Evolutionary conservation across 2,888 invertebrate species (phyloP).

Genomic region (Eulithis testata): DNA sequence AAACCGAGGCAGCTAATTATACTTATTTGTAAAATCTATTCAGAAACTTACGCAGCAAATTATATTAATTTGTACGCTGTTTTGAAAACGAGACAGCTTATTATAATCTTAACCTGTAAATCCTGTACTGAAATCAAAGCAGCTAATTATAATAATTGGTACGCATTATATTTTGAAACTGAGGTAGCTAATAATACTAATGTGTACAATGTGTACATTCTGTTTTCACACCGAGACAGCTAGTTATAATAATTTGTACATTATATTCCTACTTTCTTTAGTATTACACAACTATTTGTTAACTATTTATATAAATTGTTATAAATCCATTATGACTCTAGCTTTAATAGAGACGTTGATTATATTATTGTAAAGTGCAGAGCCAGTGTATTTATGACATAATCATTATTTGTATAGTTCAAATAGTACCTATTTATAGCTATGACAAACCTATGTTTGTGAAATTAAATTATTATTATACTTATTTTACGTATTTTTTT

Average conservation of each 20-base stretch:
- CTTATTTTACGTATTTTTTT: conserved; percentile 32
- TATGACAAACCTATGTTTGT: conserved; percentile 76
- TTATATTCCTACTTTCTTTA: conserved; percentile 77
- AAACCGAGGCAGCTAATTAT: conserved; percentile 15
- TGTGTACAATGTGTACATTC: not conserved
- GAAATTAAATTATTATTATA: conserved; percentile 80
- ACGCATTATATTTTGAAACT: not conserved
- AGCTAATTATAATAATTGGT: not conserved
- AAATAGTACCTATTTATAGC: conserved; percentile 80
- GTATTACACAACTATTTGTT: conserved; percentile 79
- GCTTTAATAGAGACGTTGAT: conserved; percentile 81
- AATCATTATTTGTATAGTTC: conserved; percentile 84
- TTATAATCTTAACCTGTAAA: not conserved
- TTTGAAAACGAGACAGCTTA: not conserved
- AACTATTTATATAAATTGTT: conserved; percentile 82
- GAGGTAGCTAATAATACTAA: conserved; percentile 1
- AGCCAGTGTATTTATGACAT: conserved; percentile 83
- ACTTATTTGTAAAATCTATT: conserved; percentile 36
- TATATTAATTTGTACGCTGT: conserved; percentile 67
- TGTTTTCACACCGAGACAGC: conserved; percentile 3
- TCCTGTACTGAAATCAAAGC: not conserved
- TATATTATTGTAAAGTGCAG: conserved; percentile 81
- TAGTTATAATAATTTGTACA: conserved; percentile 67
- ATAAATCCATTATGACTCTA: conserved; percentile 74
- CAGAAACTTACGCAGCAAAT: conserved; percentile 31